phyloP scores from a whole-genome alignment of 2,888 invertebrate genomes.

The Eupithecia abbreviata region DNA sequence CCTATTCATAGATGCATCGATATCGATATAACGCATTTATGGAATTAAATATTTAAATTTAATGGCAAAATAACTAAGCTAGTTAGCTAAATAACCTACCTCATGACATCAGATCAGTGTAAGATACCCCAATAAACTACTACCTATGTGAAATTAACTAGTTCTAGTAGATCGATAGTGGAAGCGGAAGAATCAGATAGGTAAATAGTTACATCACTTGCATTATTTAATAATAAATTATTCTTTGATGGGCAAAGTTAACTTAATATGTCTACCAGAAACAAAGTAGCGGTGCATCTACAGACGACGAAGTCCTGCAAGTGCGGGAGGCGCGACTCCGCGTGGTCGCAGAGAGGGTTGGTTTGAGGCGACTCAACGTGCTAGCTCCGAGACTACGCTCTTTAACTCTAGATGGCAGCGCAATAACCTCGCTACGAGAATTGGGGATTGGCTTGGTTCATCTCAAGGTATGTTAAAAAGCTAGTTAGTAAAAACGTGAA shows the following conservation, averaged over 20 bases:
- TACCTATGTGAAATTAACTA: too few relatives aligned
- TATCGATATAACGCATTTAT: too few relatives aligned
- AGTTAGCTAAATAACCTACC: too few relatives aligned
- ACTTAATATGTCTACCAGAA: conserved; percentile 60
- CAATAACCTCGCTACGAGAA: conserved; percentile 86
- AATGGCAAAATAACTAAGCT: too few relatives aligned
- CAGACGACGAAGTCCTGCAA: conserved; percentile 74
- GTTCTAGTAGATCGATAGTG: too few relatives aligned
- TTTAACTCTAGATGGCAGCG: conserved; percentile 87
- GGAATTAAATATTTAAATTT: not conserved
- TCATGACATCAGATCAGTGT: too few relatives aligned
- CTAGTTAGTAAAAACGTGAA: not conserved
- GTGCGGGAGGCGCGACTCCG: conserved; percentile 84
- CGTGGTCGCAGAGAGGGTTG: conserved; percentile 86
- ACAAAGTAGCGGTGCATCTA: conserved; percentile 73
- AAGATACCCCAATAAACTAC: too few relatives aligned
- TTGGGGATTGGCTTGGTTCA: conserved; percentile 85
- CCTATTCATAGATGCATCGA: too few relatives aligned
- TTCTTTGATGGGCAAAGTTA: not conserved
- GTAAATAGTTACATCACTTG: too few relatives aligned
- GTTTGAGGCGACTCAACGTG: conserved; percentile 85
- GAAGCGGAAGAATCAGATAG: too few relatives aligned
- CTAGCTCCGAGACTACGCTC: conserved; percentile 85
- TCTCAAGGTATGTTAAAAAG: conserved; percentile 4
- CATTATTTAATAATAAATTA: not conserved